Evolutionary conservation across 2,113 vertebrate genomes (phyloP).

Genomic region (Chelonoidis abingdonii): DNA sequence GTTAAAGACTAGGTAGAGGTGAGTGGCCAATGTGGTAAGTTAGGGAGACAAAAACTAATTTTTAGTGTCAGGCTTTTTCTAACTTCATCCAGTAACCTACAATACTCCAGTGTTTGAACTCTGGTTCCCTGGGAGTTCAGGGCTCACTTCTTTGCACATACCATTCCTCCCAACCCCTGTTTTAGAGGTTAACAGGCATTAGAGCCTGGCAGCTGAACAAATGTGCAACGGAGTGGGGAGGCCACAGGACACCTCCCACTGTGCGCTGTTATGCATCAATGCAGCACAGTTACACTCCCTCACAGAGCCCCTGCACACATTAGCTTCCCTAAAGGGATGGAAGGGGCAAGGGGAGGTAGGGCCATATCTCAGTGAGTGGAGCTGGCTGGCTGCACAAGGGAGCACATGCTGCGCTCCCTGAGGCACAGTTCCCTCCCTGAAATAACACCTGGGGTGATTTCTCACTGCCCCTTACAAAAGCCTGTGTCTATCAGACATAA

Average conservation of each 20-base stretch:
- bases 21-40: neutral
- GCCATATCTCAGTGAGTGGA: neutral
- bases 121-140: neutral
- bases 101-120: neutral
- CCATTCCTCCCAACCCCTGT: neutral
- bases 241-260: neutral
- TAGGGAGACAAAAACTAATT: neutral
- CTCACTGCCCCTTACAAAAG: fast-evolving
- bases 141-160: neutral
- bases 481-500: neutral
- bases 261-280: neutral
- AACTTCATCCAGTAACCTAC: neutral
- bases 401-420: neutral
- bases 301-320: neutral
- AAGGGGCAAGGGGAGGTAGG: neutral
- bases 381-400: neutral
- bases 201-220: constrained; percentile 14
- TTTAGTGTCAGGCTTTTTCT: constrained; percentile 18
- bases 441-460: neutral
- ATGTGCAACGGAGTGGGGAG: neutral
- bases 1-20: neutral
- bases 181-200: neutral
- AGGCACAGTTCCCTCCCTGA: neutral
- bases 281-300: neutral
- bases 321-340: neutral